A percentile compares a stretch with the other conserved stretches of the same genome.
Evolutionary conservation across 2,113 vertebrate genomes (phyloP).

Genomic region (Gallinago jamesoni): DNA sequence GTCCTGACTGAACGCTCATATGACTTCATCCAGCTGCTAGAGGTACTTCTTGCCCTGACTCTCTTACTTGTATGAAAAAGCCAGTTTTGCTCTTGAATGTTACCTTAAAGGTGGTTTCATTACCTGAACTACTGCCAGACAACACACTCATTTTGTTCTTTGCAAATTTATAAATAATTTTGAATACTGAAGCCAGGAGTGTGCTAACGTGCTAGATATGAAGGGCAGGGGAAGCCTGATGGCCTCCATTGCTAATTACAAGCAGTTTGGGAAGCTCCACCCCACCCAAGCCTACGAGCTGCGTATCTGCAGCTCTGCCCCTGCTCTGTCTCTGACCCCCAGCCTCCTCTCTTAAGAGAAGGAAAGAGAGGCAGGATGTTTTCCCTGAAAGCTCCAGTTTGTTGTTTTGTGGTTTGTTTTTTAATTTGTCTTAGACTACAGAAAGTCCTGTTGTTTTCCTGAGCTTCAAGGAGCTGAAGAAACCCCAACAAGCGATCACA

Average conservation of each 20-base stretch:
- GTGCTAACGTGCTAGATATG: background rate
- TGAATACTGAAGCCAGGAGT: fast-evolving
- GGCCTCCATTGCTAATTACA: background rate
- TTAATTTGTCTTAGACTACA: background rate
- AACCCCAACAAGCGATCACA: background rate
- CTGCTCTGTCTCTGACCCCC: background rate
- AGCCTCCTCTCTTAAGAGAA: background rate
- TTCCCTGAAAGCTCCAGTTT: background rate
- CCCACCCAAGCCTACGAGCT: background rate
- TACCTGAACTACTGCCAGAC: background rate
- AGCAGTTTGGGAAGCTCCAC: background rate
- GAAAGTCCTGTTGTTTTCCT: background rate
- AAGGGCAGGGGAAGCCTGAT: background rate
- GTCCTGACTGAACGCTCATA: background rate
- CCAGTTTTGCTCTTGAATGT: background rate
- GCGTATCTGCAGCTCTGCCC: background rate
- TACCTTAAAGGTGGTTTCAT: background rate
- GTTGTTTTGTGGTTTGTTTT: background rate
- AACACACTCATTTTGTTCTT: background rate
- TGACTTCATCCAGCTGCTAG: background rate
- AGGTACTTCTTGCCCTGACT: background rate
- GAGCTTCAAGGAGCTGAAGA: background rate
- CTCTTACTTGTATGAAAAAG: background rate
- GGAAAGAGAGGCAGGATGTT: background rate
- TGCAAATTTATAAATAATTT: background rate